These are phyloP conservation scores for Sympetrum striolatum DNA, from an alignment of 2,888 invertebrate genomes.

Conservation along the genomic window DNA sequence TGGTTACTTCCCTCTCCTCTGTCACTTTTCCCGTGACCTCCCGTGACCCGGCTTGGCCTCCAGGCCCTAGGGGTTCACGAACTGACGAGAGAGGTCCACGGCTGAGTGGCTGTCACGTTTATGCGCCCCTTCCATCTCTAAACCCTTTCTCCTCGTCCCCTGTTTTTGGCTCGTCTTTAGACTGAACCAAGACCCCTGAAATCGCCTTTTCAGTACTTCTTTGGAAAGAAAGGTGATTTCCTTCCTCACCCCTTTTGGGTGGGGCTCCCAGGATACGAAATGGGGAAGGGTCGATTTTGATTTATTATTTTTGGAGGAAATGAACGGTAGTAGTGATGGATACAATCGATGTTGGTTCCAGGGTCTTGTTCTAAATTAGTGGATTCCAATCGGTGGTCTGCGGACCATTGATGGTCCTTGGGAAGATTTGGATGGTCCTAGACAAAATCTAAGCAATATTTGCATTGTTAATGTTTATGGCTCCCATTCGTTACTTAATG, in stretches of 20 bases:
- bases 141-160: neutral
- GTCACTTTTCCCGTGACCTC: neutral
- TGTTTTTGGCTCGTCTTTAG: neutral
- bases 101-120: neutral
- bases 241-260: neutral
- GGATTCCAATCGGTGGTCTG: neutral
- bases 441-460: too few species aligned
- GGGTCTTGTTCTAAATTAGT: neutral
- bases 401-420: neutral
- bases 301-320: neutral
- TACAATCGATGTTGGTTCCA: neutral
- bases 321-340: neutral
- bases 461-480: too few species aligned
- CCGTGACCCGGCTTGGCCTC: neutral
- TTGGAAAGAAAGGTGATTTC: too few species aligned
- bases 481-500: too few species aligned
- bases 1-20: neutral
- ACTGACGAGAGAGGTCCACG: neutral
- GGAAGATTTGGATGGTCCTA: too few species aligned
- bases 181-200: neutral
- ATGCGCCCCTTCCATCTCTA: neutral
- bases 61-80: neutral
- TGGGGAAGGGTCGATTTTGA: too few species aligned
- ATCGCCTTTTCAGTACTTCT: neutral
- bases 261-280: too few species aligned